phyloP scores from a whole-genome alignment of 2,888 invertebrate genomes.

The Choristoneura rosaceana region DNA sequence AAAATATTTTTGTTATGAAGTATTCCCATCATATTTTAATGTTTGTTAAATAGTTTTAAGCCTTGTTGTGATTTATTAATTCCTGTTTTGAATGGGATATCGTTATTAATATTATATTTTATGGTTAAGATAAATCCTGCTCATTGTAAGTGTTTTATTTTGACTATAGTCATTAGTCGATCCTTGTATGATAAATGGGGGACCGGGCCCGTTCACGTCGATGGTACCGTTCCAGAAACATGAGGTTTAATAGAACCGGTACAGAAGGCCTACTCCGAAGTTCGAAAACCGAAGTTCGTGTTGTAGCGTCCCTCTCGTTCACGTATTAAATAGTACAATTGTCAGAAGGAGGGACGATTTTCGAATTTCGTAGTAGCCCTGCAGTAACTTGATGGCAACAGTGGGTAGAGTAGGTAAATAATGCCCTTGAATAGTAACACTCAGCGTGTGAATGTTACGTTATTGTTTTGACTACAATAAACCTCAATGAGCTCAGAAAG shows the following conservation, averaged over 20 bases:
- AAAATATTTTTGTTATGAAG: constrained; percentile 25
- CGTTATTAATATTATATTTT: constrained; percentile 55
- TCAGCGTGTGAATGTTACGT: not conserved
- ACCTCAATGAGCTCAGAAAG: too few species aligned
- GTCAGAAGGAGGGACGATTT: too few species aligned
- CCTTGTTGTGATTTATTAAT: constrained; percentile 55
- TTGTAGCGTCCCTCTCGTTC: too few species aligned
- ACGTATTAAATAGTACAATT: too few species aligned
- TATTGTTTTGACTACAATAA: too few species aligned
- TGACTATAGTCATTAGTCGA: constrained; percentile 29
- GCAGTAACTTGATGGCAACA: not conserved
- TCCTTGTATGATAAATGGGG: constrained; percentile 34
- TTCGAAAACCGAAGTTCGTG: too few species aligned
- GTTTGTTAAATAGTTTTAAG: constrained; percentile 50
- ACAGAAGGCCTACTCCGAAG: too few species aligned
- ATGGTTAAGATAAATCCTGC: constrained; percentile 53
- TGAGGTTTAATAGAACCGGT: not conserved
- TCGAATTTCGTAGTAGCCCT: too few species aligned
- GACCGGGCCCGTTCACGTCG: not conserved
- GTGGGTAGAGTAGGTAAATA: not conserved
- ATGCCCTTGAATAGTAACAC: not conserved
- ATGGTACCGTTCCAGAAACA: not conserved
- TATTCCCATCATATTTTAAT: constrained; percentile 25
- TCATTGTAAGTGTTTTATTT: constrained; percentile 46
- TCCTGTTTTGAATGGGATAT: constrained; percentile 53